Evolutionary conservation across 2,113 vertebrate species (phyloP).

Genomic region (Protomyctophum bolini): DNA sequence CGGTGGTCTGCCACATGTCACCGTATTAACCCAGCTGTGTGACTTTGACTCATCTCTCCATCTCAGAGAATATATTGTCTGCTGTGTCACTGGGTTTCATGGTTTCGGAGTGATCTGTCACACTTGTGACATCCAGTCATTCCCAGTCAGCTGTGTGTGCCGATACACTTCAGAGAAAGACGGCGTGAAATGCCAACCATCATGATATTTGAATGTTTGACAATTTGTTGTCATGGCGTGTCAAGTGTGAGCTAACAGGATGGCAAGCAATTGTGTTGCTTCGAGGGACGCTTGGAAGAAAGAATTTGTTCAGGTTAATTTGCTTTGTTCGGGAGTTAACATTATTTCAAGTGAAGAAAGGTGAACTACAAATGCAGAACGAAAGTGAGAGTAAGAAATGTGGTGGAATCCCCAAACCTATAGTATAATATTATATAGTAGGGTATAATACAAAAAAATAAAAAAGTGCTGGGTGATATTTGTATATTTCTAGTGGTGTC

Average conservation of each 20-base stretch:
- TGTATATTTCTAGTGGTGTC: constrained; percentile 3
- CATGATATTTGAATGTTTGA: constrained; percentile 24
- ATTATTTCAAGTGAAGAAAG: too few species aligned
- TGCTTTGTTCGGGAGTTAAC: too few species aligned
- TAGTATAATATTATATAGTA: too few species aligned
- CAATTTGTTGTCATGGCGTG: neutral
- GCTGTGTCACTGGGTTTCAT: constrained; percentile 54
- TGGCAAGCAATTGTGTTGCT: neutral
- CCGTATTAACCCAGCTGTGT: constrained; percentile 38
- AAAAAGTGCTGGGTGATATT: neutral
- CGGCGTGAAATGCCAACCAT: constrained; percentile 20
- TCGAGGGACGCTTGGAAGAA: neutral
- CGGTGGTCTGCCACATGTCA: constrained; percentile 18
- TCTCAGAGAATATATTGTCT: constrained; percentile 51
- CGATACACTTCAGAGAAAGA: constrained; percentile 43
- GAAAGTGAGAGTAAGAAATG: too few species aligned
- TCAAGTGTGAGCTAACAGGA: neutral
- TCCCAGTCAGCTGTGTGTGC: constrained; percentile 52
- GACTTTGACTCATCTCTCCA: constrained; percentile 56
- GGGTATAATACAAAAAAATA: too few species aligned
- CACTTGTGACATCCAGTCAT: constrained; percentile 56
- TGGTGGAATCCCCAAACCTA: too few species aligned
- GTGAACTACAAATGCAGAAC: too few species aligned
- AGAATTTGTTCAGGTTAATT: neutral
- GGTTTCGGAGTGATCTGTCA: constrained; percentile 65